Evolutionary conservation across 2,888 invertebrate genomes (phyloP).

Genomic region (Acrocera orbiculus): DNA sequence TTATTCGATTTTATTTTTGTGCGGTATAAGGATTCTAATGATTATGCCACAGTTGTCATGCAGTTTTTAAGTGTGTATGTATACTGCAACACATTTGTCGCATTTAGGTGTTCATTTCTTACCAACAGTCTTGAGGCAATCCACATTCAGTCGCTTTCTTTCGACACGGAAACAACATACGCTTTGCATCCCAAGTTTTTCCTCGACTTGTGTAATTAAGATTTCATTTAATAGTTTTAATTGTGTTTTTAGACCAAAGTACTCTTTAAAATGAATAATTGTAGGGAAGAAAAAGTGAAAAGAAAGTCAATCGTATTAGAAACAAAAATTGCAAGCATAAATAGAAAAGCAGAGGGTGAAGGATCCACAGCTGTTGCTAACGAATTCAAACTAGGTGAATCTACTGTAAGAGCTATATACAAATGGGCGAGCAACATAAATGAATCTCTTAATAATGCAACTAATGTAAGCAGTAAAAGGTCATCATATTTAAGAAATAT

Average conservation of each 20-base stretch:
- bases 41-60: too few relatives aligned
- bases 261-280: constrained; percentile 2
- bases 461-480: not conserved
- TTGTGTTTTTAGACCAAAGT: constrained; percentile 3
- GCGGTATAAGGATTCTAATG: too few relatives aligned
- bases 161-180: too few relatives aligned
- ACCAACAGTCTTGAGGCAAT: too few relatives aligned
- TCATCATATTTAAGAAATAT: constrained; percentile 7
- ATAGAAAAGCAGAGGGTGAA: constrained; percentile 2
- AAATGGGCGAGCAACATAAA: constrained; percentile 1
- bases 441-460: not conserved
- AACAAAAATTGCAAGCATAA: constrained; percentile 1
- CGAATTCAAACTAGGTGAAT: constrained; percentile 3
- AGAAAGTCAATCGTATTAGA: constrained; percentile 1
- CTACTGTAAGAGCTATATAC: constrained; percentile 2
- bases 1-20: too few relatives aligned
- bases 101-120: too few relatives aligned
- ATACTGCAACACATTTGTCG: too few relatives aligned
- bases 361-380: constrained; percentile 4
- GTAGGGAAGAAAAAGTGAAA: constrained; percentile 1
- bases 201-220: too few relatives aligned
- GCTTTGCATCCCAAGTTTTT: too few relatives aligned
- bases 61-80: too few relatives aligned
- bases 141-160: too few relatives aligned
- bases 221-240: too few relatives aligned